These are phyloP conservation scores for Pogonocherus hispidulus DNA, from an alignment of 2,888 invertebrate genomes.

Conservation along the genomic window DNA sequence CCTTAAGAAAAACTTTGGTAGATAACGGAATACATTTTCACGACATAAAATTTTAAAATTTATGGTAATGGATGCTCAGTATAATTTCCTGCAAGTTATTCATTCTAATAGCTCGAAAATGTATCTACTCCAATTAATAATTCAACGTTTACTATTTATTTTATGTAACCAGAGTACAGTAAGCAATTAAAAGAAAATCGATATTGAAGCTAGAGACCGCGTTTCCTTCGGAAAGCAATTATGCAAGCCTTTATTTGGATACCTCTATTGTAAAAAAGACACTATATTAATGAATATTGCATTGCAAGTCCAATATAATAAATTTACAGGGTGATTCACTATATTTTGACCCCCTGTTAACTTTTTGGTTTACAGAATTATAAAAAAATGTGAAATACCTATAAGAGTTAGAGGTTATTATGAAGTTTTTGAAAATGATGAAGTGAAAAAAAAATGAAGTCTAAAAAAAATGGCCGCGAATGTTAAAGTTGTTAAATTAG, in stretches of 20 bases:
- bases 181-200: background rate
- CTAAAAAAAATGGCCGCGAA: no score
- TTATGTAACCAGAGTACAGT: background rate
- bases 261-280: background rate
- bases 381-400: no score
- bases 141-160: background rate
- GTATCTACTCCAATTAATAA: constrained; percentile 2
- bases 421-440: no score
- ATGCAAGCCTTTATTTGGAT: background rate
- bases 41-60: background rate
- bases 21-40: background rate
- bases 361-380: no score
- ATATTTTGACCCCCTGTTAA: no score
- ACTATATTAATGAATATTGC: no score
- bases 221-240: background rate
- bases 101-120: background rate
- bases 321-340: no score
- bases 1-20: background rate
- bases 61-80: background rate
- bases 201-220: background rate
- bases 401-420: no score
- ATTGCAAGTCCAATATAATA: no score
- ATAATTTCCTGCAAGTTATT: background rate
- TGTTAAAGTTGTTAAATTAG: no score
- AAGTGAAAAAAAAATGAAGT: no score